Base-by-base conservation (phyloP, 2,888 invertebrate genomes). In the Osmoderma eremita region DNA sequence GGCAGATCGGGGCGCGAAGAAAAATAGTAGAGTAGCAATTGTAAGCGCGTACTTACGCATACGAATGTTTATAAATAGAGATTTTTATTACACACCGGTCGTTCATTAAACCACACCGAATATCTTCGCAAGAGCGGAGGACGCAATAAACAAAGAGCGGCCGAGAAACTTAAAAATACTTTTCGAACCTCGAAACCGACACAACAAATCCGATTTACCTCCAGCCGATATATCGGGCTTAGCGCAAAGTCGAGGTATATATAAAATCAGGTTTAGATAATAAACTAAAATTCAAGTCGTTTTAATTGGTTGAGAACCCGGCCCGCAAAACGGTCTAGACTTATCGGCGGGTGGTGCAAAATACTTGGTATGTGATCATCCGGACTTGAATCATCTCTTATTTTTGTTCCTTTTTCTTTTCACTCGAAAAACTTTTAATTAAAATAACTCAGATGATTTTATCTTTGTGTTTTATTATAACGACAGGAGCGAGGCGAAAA, bases 251-350 rank as follows among this genome's bases (percentile, higher is more conserved):
- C 58, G 58, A 74, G 68, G 74, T 72, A 76, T 76, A n/a, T n/a
- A 78, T 78, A 78, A 78, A 78, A 79, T 79, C 79, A 76, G 78
- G 80, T 80, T 78, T 77, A 76, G 78, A 77, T 78, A 80, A 79
- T 79, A 80, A 79, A 79, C 78, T 75, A 78, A 80, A 80, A 78
- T 78, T 78, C 78, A 77, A 77, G 75, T 75, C 74, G 75, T 75
- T 78, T 80, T 81, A 81, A 81, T 81, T 81, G 81, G 81, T 78
- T 80, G 81, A 79, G 80, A 80, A 80, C 79, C 75, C 73, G 73
- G 71, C 58, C 70, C 58, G 53, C 72, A 75, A 73, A 74, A 71
- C 70, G 70, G 74, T 75, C 78, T 74, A 75, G 75, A 74, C 75
- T 72, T 75, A 76, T 75, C 80, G 75, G 78, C 80, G 80, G 80